Evolutionary conservation across 2,888 invertebrate species (phyloP), one percentile per base, ranked within the genome.

Genomic region (Zaprionus bogoriensis): DNA sequence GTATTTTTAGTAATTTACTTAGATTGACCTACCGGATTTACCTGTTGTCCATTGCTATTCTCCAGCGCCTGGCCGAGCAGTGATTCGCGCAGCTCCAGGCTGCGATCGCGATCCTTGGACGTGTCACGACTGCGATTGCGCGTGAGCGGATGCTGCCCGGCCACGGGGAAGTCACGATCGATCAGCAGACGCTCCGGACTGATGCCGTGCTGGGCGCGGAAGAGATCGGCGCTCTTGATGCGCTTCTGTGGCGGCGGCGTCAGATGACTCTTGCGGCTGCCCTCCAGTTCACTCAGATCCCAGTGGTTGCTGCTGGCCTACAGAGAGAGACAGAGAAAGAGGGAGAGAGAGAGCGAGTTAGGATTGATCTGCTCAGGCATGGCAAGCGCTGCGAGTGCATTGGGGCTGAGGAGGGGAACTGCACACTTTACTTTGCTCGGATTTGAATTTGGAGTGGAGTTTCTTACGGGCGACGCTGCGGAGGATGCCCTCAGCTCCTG

Each of bases 1-100:
- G 7, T 0, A 27, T 5, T 5, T 2, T 4, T 25, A 5, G 6
- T n/a, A 25, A 25, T 4, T 1, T 5, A 2, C 3, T 25, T 25
- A 4, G 14, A 14, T 36, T 36, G 17, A 66, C 72, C 28, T 46
- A 88, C 89, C 83, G 77, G 79, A 67, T 74, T 84, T 32, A 59
- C 93, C 70, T 89, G 89, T 52, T 89, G 90, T 54, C 90, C 95
- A 51, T 94, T 94, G 83, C 94, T 94, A 59, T 84, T 87, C 90
- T 96, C 96, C 71, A 96, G 91, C 3, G 95, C 94, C 88, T 96
- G 96, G 41, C 95, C 94, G 77, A 96, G 92, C 48, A 96, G 91
- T 0, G 95, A 94, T 67, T 95, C 94, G 69, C 94, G 93, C 80
- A 95, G 92, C 87, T 95, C 95, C 79, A 94, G 92, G 30, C 93